These are phyloP conservation scores for Danio choprae DNA, from an alignment of 2,797 vertebrate species.

Conservation along the genomic window DNA sequence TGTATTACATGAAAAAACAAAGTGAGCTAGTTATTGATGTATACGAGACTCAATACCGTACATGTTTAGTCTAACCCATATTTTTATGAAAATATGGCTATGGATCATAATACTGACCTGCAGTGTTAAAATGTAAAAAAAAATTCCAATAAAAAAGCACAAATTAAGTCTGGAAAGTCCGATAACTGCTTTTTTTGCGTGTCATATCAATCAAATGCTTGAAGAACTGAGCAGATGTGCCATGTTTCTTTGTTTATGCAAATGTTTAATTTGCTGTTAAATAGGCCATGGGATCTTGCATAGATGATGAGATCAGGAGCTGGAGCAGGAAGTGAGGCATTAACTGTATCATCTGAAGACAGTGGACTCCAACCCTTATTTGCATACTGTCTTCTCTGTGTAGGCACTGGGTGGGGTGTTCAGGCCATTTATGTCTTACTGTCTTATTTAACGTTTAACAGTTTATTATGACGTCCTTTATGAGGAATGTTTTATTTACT, in stretches of 20 bases:
- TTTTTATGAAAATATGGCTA: not conserved
- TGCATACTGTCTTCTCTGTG: slow-evolving; percentile 44
- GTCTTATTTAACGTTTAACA: not conserved
- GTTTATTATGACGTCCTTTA: not conserved
- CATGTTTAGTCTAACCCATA: not conserved
- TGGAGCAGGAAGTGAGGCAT: slow-evolving; percentile 1
- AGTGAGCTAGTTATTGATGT: not conserved
- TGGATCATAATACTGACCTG: not conserved
- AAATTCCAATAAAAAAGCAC: not conserved
- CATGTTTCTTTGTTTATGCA: slow-evolving; percentile 58
- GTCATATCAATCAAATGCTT: slow-evolving; percentile 32
- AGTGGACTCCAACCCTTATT: slow-evolving; percentile 47
- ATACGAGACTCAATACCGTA: not conserved
- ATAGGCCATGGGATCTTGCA: not conserved
- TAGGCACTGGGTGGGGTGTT: slow-evolving; percentile 37
- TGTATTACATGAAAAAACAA: slow-evolving; percentile 24
- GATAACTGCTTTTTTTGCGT: slow-evolving; percentile 61
- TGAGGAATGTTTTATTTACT: slow-evolving; percentile 7
- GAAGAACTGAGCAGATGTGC: not conserved
- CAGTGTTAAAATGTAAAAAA: not conserved
- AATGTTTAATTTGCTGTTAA: slow-evolving; percentile 45
- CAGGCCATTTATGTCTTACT: not conserved
- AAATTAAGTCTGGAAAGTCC: not conserved
- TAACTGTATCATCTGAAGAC: slow-evolving; percentile 8
- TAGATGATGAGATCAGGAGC: slow-evolving; percentile 1